phyloP scores from a whole-genome alignment of 2,888 invertebrate species.

The Theretra japonica region DNA sequence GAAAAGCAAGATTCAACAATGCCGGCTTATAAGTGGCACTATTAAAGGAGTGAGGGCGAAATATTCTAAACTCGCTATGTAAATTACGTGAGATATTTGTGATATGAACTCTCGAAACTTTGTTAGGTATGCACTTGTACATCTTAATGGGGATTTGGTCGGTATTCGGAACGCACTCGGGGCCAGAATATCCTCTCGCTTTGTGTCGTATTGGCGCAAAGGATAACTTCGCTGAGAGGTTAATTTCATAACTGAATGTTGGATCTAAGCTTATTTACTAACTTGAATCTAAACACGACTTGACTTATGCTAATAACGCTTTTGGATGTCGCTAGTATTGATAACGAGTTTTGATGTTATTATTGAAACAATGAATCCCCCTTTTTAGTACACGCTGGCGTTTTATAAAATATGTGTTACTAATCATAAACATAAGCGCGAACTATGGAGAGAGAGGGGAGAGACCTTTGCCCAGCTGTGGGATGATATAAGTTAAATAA shows the following conservation, averaged over 20 bases:
- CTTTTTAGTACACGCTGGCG: too few relatives aligned
- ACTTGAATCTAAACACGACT: neutral
- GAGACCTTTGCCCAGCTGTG: too few relatives aligned
- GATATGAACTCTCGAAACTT: conserved; percentile 46
- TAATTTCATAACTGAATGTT: conserved; percentile 7
- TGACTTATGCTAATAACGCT: neutral
- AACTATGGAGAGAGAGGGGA: too few relatives aligned
- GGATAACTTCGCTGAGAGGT: neutral
- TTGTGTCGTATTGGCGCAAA: conserved; percentile 8
- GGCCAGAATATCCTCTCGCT: conserved; percentile 3
- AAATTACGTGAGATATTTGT: conserved; percentile 54
- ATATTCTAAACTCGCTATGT: conserved; percentile 34
- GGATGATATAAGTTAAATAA: too few relatives aligned
- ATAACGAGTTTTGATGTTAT: neutral
- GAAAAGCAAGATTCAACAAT: conserved; percentile 29
- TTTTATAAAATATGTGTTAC: too few relatives aligned
- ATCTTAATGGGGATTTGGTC: conserved; percentile 35
- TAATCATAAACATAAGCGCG: too few relatives aligned
- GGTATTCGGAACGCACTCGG: conserved; percentile 18
- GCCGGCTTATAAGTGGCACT: neutral
- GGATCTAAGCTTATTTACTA: conserved; percentile 15
- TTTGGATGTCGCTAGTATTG: neutral
- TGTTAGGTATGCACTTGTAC: conserved; percentile 46
- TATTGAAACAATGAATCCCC: neutral
- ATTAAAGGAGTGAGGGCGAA: neutral